Conservation (phyloP, 2,888 invertebrate species). For the Rapana venosa region DNA sequence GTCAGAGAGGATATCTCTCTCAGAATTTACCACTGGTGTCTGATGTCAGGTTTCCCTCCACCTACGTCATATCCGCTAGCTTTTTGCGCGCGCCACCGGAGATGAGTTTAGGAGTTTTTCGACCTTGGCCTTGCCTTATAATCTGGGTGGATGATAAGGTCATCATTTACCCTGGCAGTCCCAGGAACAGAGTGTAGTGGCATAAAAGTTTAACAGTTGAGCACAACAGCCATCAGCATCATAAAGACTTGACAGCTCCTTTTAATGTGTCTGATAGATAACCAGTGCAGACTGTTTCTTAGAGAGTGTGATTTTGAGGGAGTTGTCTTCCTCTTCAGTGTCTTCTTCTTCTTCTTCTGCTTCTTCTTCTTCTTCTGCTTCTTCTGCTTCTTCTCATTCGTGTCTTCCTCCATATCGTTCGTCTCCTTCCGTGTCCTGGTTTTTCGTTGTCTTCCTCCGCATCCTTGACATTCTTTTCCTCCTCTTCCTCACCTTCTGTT, state of each 20-base stretch:
- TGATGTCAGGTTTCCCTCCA: neutral
- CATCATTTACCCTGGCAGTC: neutral
- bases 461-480: neutral
- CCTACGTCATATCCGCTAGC: neutral
- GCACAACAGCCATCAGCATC: neutral
- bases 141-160: neutral
- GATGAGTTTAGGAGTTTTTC: neutral
- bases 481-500: neutral
- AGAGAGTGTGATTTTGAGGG: neutral
- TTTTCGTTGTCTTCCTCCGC: neutral
- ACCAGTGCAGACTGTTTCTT: neutral
- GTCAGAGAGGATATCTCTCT: neutral
- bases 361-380: neutral
- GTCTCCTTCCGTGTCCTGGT: neutral
- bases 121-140: neutral
- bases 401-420: neutral
- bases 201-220: neutral
- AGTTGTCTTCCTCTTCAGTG: too few relatives aligned
- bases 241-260: neutral
- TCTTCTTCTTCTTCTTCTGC: too few relatives aligned
- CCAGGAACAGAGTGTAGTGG: neutral
- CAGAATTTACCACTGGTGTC: neutral
- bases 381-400: neutral
- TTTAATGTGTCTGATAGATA: constrained; percentile 10
- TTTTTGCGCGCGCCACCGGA: neutral